Conservation (phyloP, 2,797 vertebrate genomes). For the Phrynocephalus vlangalii region DNA sequence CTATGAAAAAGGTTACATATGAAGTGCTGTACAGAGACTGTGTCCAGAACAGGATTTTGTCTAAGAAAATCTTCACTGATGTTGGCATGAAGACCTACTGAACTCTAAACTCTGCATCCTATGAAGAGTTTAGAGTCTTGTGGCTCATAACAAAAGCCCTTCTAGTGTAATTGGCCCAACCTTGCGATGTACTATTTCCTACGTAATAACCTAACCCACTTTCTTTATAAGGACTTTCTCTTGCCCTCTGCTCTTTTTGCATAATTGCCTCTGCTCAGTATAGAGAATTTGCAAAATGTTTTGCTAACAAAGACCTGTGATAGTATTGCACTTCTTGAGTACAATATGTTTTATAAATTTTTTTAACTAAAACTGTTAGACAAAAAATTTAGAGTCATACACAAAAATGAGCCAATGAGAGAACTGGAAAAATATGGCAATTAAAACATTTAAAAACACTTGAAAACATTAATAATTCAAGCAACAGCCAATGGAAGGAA, state of each 20-base stretch:
- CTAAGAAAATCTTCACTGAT: not conserved
- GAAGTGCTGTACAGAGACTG: not conserved
- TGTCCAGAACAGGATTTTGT: not conserved
- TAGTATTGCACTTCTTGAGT: not conserved
- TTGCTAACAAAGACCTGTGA: not conserved
- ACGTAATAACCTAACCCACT: not conserved
- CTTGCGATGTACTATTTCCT: not conserved
- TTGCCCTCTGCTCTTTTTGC: not conserved
- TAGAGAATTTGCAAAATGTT: not conserved
- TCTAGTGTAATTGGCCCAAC: too few species aligned
- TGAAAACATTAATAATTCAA: too few species aligned
- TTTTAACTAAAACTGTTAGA: too few species aligned
- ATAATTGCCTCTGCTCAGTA: not conserved
- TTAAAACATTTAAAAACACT: too few species aligned
- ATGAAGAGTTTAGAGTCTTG: not conserved
- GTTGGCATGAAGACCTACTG: not conserved
- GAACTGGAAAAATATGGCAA: too few species aligned
- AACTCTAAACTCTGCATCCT: not conserved
- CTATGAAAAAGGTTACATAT: constrained; percentile 1
- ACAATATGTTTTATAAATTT: too few species aligned
- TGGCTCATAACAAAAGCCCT: too few species aligned
- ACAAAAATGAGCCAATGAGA: too few species aligned
- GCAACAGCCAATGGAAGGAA: too few species aligned
- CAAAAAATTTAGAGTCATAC: too few species aligned
- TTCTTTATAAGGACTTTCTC: not conserved